Conservation (phyloP, 2,113 vertebrate species). For the Mungos mungo region DNA sequence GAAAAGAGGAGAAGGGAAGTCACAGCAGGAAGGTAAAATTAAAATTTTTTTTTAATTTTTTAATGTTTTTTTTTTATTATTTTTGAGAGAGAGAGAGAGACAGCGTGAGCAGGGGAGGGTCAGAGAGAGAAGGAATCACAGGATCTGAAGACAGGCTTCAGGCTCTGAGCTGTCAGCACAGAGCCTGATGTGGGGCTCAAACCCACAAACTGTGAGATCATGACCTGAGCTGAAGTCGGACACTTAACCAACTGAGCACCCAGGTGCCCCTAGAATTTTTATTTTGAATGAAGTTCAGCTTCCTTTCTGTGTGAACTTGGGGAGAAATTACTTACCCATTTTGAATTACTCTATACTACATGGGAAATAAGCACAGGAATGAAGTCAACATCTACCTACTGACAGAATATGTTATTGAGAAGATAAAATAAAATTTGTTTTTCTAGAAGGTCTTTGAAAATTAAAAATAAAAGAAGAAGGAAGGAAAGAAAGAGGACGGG, state of each 20-base stretch:
- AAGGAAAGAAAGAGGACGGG: not conserved
- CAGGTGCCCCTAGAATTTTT: too few relatives aligned
- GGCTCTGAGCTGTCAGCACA: too few relatives aligned
- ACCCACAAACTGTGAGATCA: too few relatives aligned
- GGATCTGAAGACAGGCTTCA: too few relatives aligned
- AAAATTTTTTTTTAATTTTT: not conserved
- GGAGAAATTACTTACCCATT: not conserved
- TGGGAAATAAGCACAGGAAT: not conserved
- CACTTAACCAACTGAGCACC: too few relatives aligned
- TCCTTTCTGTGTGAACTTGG: not conserved
- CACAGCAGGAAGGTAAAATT: not conserved
- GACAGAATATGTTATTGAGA: not conserved
- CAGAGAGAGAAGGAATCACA: too few relatives aligned
- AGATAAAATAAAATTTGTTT: not conserved
- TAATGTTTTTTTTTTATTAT: not conserved
- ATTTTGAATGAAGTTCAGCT: not conserved
- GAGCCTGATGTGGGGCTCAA: too few relatives aligned
- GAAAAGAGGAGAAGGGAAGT: not conserved
- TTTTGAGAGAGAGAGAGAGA: too few relatives aligned
- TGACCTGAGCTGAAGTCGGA: too few relatives aligned
- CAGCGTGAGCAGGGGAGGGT: too few relatives aligned
- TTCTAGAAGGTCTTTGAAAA: not conserved
- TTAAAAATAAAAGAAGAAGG: not conserved
- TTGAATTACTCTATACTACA: not conserved
- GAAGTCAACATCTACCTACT: not conserved